Conservation (phyloP, 2,797 vertebrate species). For the Strix occidentalis region DNA sequence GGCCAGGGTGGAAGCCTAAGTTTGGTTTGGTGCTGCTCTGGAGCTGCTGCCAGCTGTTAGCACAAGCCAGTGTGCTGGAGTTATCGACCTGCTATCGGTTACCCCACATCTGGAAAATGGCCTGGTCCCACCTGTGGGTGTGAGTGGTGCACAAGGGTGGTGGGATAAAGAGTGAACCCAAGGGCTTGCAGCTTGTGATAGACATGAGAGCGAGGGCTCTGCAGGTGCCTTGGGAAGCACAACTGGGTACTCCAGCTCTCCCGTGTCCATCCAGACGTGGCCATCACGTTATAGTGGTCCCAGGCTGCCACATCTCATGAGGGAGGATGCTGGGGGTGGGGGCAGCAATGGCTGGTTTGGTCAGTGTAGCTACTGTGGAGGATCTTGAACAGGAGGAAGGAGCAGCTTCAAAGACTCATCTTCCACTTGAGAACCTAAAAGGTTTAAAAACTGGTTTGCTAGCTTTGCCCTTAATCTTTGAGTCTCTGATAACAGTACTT, state of each 20-base stretch:
- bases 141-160: neutral
- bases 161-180: neutral
- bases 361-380: neutral
- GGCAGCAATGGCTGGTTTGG: neutral
- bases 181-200: neutral
- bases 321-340: neutral
- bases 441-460: neutral
- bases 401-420: neutral
- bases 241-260: neutral
- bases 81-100: neutral
- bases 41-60: neutral
- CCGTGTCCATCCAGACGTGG: rapidly evolving
- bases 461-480: neutral
- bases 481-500: neutral
- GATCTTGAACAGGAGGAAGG: neutral
- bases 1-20: neutral
- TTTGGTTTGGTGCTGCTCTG: neutral
- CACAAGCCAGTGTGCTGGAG: neutral
- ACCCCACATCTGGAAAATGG: neutral
- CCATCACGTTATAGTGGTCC: rapidly evolving
- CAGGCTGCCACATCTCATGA: neutral
- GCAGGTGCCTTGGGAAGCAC: neutral
- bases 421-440: neutral
- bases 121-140: neutral
- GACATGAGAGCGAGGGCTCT: neutral